Percentiles rank a stretch among this genome's conserved stretches.
Evolutionary conservation across 1,140 invertebrate species (phyloP).

Genomic region (Centruroides sculpturatus): DNA sequence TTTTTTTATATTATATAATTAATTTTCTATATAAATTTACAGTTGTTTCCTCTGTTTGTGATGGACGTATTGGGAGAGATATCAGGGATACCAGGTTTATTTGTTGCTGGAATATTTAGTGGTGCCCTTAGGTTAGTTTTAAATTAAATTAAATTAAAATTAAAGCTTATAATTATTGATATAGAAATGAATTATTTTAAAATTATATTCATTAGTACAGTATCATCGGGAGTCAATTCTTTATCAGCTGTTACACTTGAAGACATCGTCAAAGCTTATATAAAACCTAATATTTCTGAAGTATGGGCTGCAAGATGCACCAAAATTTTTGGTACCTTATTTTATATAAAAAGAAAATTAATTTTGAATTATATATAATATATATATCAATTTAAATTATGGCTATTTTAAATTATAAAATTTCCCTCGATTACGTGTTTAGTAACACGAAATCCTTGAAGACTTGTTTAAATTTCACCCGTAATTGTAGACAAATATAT

Average conservation of each 20-base stretch:
- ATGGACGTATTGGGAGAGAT: constrained; percentile 46
- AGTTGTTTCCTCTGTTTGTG: constrained; percentile 36
- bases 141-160: no score
- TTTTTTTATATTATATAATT: no score
- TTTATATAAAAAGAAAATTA: no score
- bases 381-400: no score
- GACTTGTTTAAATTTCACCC: no score
- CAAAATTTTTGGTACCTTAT: constrained; percentile 22
- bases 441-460: no score
- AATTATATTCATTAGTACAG: constrained; percentile 22
- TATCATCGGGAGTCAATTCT: constrained; percentile 33
- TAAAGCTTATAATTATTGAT: no score
- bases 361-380: no score
- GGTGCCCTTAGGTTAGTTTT: constrained; percentile 45
- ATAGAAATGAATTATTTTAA: no score
- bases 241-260: constrained; percentile 32
- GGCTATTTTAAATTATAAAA: no score
- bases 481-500: no score
- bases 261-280: constrained; percentile 26
- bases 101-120: constrained; percentile 65
- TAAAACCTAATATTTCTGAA: constrained; percentile 23
- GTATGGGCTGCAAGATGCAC: constrained; percentile 22
- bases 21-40: constrained; percentile 1
- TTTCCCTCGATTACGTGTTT: no score
- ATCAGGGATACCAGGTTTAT: constrained; percentile 65